These are phyloP conservation scores for Cherax quadricarinatus DNA, from an alignment of 1,140 invertebrate species.

Conservation along the genomic window DNA sequence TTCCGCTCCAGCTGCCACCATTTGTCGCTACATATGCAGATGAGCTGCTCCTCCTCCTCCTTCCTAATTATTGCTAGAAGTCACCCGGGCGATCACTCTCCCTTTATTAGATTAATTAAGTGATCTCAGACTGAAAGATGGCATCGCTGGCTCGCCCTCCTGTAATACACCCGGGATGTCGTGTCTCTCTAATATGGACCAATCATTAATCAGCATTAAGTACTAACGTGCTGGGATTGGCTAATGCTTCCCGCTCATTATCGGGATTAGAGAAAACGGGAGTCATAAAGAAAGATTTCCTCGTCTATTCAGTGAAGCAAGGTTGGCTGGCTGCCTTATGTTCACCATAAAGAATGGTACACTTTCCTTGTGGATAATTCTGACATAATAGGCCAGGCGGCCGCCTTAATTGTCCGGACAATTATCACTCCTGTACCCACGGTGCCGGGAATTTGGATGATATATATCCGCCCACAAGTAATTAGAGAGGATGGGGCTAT, in stretches of 20 bases:
- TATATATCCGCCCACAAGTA: slow-evolving; percentile 2
- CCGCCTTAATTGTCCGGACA: slow-evolving; percentile 31
- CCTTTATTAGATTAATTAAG: slow-evolving; percentile 65
- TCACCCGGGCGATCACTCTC: slow-evolving; percentile 50
- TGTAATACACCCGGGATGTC: slow-evolving; percentile 28
- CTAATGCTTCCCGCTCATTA: slow-evolving; percentile 67
- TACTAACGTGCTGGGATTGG: slow-evolving; percentile 58
- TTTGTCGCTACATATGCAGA: slow-evolving; percentile 65
- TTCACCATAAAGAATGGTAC: slow-evolving; percentile 55
- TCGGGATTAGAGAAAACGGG: slow-evolving; percentile 65
- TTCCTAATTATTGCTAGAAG: slow-evolving; percentile 44
- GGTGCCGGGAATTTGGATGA: not conserved
- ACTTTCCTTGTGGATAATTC: slow-evolving; percentile 64
- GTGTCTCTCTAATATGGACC: slow-evolving; percentile 57
- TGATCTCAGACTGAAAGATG: slow-evolving; percentile 60
- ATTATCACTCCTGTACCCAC: slow-evolving; percentile 9
- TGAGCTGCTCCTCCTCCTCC: slow-evolving; percentile 41
- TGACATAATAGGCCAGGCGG: slow-evolving; percentile 49
- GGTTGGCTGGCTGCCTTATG: slow-evolving; percentile 42
- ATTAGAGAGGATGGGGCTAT: slow-evolving; percentile 18
- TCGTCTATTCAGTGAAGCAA: slow-evolving; percentile 27
- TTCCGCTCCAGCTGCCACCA: slow-evolving; percentile 23
- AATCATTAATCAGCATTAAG: slow-evolving; percentile 70
- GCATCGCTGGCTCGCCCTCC: slow-evolving; percentile 12
- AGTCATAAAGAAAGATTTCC: slow-evolving; percentile 68